Evolutionary conservation across 92 coral and sea anemone genomes (phyloP), one percentile per base, ranked within the genome.

Genomic region (Galaxea fascicularis): DNA sequence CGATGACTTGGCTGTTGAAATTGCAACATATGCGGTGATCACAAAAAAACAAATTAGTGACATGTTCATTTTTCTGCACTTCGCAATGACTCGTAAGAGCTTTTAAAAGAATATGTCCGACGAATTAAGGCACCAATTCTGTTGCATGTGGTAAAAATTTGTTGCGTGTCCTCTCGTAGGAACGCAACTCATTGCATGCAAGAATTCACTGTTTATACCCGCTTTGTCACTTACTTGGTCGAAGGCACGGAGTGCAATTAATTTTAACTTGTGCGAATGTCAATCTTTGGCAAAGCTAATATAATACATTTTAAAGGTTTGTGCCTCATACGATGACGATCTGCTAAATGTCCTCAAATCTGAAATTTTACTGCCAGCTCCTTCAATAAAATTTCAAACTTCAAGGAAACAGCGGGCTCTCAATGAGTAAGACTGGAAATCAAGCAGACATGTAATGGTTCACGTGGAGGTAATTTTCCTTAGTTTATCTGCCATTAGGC

Each of bases 191-290:
- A 66, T 79, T 59, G 26, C 84, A 79, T 46, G 74, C 65, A 67
- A 79, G 60, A 65, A 79, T 79, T 65, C 41, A 62, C 75, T 79
- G 66, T 79, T 79, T 66, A 29, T 79, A 79, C 84, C 53, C 31
- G n/a, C 75, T 22, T 29, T 53, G 83, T 65, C 75, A 17, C 41
- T 35, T 35, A 6, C 41, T 35, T 35, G 41, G 41, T 35, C 41
- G 2, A 35, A 13, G 51, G 28, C 62, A 51, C 41, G 75, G 66
- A 79, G 74, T 29, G 84, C 75, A 49, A 67, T 79, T 31, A 79
- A 67, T 79, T 79, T 79, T 28, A 52, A 65, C 75, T 79, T n/a
- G 39, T 13, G 44, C 56, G 24, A 59, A 66, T 49, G 75, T 66
- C 75, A 79, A 71, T 35, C n/a, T 56, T 28, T 30, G 18, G 76